phyloP scores from a whole-genome alignment of 1,140 invertebrate species.

The Polypedilum vanderplanki region DNA sequence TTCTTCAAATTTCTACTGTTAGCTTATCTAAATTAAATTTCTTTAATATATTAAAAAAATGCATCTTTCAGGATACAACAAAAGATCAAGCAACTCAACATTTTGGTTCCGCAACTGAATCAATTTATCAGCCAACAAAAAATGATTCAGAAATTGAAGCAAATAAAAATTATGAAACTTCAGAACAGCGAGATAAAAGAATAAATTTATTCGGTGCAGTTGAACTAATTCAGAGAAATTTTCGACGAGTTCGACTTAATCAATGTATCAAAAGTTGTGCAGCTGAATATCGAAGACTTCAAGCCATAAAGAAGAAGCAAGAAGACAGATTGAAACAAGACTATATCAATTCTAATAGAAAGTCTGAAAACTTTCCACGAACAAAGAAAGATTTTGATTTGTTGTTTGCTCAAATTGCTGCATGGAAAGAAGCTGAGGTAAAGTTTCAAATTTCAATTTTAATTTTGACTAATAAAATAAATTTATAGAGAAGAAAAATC shows the following conservation, averaged over 20 bases:
- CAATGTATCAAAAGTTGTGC: conserved; percentile 41
- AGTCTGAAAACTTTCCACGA: conserved; percentile 44
- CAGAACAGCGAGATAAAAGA: conserved; percentile 37
- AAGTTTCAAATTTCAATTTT: not conserved
- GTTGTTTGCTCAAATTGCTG: conserved; percentile 48
- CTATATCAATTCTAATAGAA: conserved; percentile 33
- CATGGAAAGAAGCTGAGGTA: conserved; percentile 49
- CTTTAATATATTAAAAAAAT: not conserved
- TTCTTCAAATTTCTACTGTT: conserved; percentile 38
- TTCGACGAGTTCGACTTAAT: conserved; percentile 38
- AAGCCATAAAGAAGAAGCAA: conserved; percentile 35
- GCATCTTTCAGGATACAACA: conserved; percentile 36
- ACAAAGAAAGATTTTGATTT: conserved; percentile 52
- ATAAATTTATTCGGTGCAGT: conserved; percentile 39
- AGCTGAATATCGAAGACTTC: conserved; percentile 42
- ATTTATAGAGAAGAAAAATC: conserved; percentile 39
- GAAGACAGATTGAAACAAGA: conserved; percentile 34
- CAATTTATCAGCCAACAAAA: conserved; percentile 36
- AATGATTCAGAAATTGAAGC: conserved; percentile 37
- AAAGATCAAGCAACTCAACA: conserved; percentile 41
- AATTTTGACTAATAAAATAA: not conserved
- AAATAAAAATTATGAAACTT: conserved; percentile 38
- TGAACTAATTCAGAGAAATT: conserved; percentile 40
- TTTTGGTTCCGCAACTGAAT: conserved; percentile 38
- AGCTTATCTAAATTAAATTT: not conserved